Evolutionary conservation across 2,113 vertebrate genomes (phyloP), one percentile per base, ranked within the genome.

Genomic region (Rhynchomys soricoides): DNA sequence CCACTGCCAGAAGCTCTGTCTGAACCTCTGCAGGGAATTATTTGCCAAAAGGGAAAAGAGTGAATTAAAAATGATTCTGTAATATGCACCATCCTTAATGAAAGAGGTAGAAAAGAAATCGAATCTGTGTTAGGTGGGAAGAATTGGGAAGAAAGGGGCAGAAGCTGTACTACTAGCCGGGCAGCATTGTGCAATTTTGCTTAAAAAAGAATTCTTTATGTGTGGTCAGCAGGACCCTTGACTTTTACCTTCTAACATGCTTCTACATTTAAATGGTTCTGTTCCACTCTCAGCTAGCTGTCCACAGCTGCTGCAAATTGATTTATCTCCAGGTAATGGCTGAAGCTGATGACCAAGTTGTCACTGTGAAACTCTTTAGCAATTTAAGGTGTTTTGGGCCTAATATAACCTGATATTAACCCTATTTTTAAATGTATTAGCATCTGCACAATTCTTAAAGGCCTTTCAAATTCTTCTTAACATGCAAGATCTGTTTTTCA

Each of bases 301-400:
- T 94, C 97, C 95, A 95, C 83, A 94, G 97, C 96, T 95, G 82
- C 97, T 40, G 21, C 91, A 96, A 95, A 97, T 83, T 97, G 95
- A 98, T 98, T 98, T 97, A 97, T 97, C 90, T 93, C 88, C 94
- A 93, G 95, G 95, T 57, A 37, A 66, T 92, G 62, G 81, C 37
- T 97, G 93, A 77, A 24, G 77, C 85, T 45, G 59, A 97, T 97
- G 97, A 97, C 97, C 97, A 96, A 98, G 98, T 98, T 96, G 96
- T 96, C 94, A 93, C 86, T 93, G 93, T 89, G 89, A 96, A 97
- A 95, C 71, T 94, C 92, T 92, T 91, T 17, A 95, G 89, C 78
- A 73, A 97, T 97, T 94, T 86, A 86, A 96, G 96, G 89, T 97
- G 94, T 97, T 95, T 97, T 90, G 83, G 0, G 0, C n/a, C 77